phyloP scores from a whole-genome alignment of 2,888 invertebrate species.

The Artemia sinica region DNA sequence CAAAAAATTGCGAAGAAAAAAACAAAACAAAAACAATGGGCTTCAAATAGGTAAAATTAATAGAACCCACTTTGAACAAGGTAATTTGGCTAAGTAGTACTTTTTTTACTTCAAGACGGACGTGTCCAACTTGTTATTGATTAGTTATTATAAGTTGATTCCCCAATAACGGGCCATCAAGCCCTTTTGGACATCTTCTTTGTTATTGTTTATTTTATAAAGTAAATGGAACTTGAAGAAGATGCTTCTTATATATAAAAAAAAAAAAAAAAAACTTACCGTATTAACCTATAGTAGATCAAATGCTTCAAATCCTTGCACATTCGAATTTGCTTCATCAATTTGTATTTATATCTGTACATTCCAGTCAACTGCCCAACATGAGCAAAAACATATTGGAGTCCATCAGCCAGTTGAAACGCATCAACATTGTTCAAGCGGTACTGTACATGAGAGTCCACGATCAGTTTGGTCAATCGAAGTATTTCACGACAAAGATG shows the following conservation, averaged over 20 bases:
- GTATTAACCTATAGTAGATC: slow-evolving; percentile 96
- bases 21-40: too few relatives aligned
- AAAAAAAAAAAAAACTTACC: slow-evolving; percentile 39
- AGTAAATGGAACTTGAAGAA: too few relatives aligned
- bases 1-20: too few relatives aligned
- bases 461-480: slow-evolving; percentile 90
- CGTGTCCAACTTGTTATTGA: too few relatives aligned
- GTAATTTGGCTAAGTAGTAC: too few relatives aligned
- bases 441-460: slow-evolving; percentile 98
- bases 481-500: slow-evolving; percentile 97
- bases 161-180: too few relatives aligned
- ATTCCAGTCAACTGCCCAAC: slow-evolving; percentile 98
- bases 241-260: background rate
- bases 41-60: too few relatives aligned
- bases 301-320: slow-evolving; percentile 99
- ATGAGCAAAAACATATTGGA: slow-evolving; percentile 98
- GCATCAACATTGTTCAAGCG: slow-evolving; percentile 98
- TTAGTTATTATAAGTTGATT: too few relatives aligned
- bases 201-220: too few relatives aligned
- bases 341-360: slow-evolving; percentile 96
- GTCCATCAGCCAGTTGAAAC: slow-evolving; percentile 89
- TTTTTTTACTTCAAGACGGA: too few relatives aligned
- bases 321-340: slow-evolving; percentile 98
- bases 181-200: too few relatives aligned
- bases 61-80: too few relatives aligned